Base-by-base conservation (phyloP, 2,888 invertebrate genomes). In the Gonocerus acuteangulatus region DNA sequence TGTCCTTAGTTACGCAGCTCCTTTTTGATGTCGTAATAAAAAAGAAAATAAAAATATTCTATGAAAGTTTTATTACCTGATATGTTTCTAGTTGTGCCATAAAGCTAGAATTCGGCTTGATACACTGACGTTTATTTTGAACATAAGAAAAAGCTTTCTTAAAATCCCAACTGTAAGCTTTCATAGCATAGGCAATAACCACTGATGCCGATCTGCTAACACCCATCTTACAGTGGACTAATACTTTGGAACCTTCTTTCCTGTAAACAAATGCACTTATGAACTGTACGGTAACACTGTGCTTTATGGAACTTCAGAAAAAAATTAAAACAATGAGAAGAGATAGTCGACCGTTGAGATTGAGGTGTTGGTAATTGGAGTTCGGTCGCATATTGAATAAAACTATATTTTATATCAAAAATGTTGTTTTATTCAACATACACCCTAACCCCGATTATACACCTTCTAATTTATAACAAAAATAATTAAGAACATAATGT, bases 221-320 rank as follows among this genome's bases (percentile, higher is more conserved):
- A 21, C 99, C 99, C 95, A 97, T 97, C 78, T 97, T 97, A 76
- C 99, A 99, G 75, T 99, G 97, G 54, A 99, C 97, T 70, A 99
- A 79, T 61, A 95, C 95, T 77, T 94, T 94, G 61, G 91, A 92
- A 60, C 91, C 91, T 71, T 88, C 86, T 70, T 87, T 85, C 74
- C 85, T 86, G 67, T 18, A 70, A 66, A 60, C 19, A 56, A 36
- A 48, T 60, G 9, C 27, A 27, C n/a, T n/a, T n/a, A n/a, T n/a
- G n/a, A n/a, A 42, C 16, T 19, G 39, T 52, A 49, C 45, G 9
- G 7, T 45, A 45, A 45, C 9, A n/a, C n/a, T n/a, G n/a, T n/a
- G n/a, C n/a, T n/a, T n/a, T n/a, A n/a, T n/a, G n/a, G n/a, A n/a
- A n/a, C n/a, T n/a, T n/a, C n/a, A 18, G 15, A 48, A 42, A 2